Evolutionary conservation across 2,888 invertebrate genomes (phyloP).

Genomic region (Tipula helvola): DNA sequence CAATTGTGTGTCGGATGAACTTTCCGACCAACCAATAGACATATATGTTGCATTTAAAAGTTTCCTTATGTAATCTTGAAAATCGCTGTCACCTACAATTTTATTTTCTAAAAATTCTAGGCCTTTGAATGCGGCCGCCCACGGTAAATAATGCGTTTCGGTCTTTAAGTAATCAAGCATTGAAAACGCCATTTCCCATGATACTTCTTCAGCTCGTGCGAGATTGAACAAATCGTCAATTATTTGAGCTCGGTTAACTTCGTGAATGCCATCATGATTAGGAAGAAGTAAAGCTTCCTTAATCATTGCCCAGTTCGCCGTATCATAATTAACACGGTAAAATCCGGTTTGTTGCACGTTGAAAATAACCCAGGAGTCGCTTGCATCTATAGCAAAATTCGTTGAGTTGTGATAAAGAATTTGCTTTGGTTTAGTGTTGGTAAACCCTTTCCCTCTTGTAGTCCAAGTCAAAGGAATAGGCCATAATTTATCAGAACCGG

Average conservation of each 20-base stretch:
- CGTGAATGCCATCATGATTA: conserved; percentile 40
- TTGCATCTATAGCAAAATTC: background rate
- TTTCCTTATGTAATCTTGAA: conserved; percentile 15
- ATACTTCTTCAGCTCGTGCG: conserved; percentile 50
- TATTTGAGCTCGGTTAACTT: conserved; percentile 61
- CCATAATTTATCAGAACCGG: conserved; percentile 5
- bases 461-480: conserved; percentile 12
- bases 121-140: conserved; percentile 50
- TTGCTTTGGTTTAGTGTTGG: background rate
- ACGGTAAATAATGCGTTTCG: conserved; percentile 62
- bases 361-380: conserved; percentile 41
- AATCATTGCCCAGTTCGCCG: conserved; percentile 42
- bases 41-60: conserved; percentile 30
- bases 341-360: conserved; percentile 49
- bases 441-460: background rate
- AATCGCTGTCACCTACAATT: background rate
- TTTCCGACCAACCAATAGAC: conserved; percentile 38
- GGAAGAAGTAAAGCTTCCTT: conserved; percentile 35
- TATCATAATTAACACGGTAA: conserved; percentile 55
- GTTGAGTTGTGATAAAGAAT: background rate
- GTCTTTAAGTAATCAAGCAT: conserved; percentile 53
- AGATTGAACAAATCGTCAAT: conserved; percentile 69
- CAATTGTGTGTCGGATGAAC: conserved; percentile 38
- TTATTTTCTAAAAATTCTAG: conserved; percentile 31
- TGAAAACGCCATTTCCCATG: conserved; percentile 46